Conservation (phyloP, 92 coral and sea anemone genomes). For the Paramuricea clavata region DNA sequence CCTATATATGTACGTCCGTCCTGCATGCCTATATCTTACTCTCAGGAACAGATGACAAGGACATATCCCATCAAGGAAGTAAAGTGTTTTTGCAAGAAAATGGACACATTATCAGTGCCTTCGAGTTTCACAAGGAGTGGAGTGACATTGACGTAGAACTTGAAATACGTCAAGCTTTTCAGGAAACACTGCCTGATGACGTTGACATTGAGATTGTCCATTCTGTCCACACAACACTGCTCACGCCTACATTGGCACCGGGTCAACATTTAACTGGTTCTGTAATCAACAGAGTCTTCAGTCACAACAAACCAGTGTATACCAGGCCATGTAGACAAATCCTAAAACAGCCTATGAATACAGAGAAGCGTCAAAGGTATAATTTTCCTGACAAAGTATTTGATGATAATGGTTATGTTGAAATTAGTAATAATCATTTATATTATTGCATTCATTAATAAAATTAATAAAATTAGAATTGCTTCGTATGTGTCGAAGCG, state of each 20-base stretch:
- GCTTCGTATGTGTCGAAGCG: no score
- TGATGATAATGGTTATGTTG: no score
- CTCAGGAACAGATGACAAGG: neutral
- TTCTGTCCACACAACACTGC: neutral
- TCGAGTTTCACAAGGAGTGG: neutral
- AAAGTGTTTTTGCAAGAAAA: neutral
- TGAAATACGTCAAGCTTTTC: neutral
- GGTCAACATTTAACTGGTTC: neutral
- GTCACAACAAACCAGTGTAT: neutral
- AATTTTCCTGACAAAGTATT: no score
- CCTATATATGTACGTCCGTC: no score
- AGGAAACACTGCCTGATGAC: neutral
- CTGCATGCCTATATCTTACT: no score
- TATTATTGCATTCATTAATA: no score
- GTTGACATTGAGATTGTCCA: neutral
- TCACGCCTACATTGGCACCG: neutral
- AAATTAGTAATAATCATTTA: no score
- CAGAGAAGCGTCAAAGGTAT: no score
- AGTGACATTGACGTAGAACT: neutral
- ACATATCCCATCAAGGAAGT: neutral
- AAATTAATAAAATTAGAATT: no score
- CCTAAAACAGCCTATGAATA: no score
- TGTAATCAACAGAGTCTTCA: neutral
- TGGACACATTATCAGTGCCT: neutral
- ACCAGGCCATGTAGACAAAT: neutral